Conservation (phyloP, 2,888 invertebrate genomes). For the Taenaris catops region DNA sequence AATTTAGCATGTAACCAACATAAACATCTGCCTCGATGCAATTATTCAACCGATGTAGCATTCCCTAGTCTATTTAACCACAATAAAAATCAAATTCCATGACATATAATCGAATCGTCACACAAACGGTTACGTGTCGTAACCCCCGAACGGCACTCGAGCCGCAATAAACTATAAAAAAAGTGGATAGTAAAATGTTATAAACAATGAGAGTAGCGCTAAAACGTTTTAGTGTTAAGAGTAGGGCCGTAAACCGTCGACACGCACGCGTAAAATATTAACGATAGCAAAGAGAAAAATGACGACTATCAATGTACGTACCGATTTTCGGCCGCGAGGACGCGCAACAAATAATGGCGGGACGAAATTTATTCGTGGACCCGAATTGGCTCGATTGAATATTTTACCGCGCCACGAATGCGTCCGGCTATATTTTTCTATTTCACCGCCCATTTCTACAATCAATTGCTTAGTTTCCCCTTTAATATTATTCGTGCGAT, state of each 20-base stretch:
- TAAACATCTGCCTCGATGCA: no score
- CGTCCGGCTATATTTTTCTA: constrained; percentile 75
- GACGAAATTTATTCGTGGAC: constrained; percentile 74
- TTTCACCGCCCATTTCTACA: constrained; percentile 74
- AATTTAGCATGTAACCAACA: no score
- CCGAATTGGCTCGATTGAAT: constrained; percentile 78
- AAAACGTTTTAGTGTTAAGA: constrained; percentile 79
- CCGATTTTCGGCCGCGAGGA: constrained; percentile 74
- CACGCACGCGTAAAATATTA: constrained; percentile 79
- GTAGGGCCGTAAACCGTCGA: constrained; percentile 75
- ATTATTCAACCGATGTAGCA: no score
- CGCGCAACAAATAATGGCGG: constrained; percentile 74
- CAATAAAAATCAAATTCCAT: constrained; percentile 64
- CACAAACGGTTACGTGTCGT: constrained; percentile 54
- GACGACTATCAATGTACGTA: constrained; percentile 73
- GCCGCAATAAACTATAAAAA: constrained; percentile 69
- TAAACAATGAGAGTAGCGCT: constrained; percentile 76
- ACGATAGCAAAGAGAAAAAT: constrained; percentile 77
- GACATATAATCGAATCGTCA: constrained; percentile 56
- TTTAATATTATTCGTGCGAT: constrained; percentile 67
- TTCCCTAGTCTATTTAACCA: constrained; percentile 45
- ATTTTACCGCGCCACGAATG: constrained; percentile 77
- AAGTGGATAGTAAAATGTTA: constrained; percentile 75
- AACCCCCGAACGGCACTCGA: constrained; percentile 59
- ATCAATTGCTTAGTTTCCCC: constrained; percentile 75